Base-by-base conservation (phyloP, 2,888 invertebrate genomes). In the Drosophila meridiana region DNA sequence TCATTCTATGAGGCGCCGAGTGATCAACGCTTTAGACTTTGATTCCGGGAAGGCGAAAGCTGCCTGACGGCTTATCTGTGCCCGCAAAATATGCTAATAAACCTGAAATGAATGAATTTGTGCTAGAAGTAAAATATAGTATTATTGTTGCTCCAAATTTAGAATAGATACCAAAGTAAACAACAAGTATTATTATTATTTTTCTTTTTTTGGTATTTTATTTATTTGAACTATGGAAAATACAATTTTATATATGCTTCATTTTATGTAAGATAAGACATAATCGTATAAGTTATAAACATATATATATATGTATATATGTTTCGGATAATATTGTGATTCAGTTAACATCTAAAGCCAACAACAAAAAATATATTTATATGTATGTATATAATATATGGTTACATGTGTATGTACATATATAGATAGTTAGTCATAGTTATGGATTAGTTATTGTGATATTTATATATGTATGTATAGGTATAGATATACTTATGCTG, bases 181-280 rank as follows among this genome's bases (percentile, higher is more conserved):
- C 3, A 30, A 56, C 7, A 48, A 8, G 0, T 45, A 6, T 8
- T 26, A 28, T 42, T 48, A 56, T 26, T 30, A 7, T 30, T 34
- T 40, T 48, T 30, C 6, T 32, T 56, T 57, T 47, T 47, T n/a
- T 67, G 2, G 47, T 42, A 65, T 73, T 68, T 42, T 78, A 40
- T 78, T 78, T 83, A 69, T 73, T 68, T 73, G 69, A 83, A 83
- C 87, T 82, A 77, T 86, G 74, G 77, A 82, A 86, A 83, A 82
- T 86, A 83, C 84, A 86, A 67, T 80, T 65, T 65, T 52, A 57
- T 72, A 62, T 78, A 55, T 67, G 32, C 38, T 34, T 60, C 34
- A 47, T 55, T 59, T 60, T 42, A 40, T 71, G 47, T 60, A 57
- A 34, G 45, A 42, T 68, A 66, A 73, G 61, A 73, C 50, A 45